Evolutionary conservation across 37 sponge, comb jelly and placozoan species (phyloP).

Genomic region (Bolinopsis microptera): DNA sequence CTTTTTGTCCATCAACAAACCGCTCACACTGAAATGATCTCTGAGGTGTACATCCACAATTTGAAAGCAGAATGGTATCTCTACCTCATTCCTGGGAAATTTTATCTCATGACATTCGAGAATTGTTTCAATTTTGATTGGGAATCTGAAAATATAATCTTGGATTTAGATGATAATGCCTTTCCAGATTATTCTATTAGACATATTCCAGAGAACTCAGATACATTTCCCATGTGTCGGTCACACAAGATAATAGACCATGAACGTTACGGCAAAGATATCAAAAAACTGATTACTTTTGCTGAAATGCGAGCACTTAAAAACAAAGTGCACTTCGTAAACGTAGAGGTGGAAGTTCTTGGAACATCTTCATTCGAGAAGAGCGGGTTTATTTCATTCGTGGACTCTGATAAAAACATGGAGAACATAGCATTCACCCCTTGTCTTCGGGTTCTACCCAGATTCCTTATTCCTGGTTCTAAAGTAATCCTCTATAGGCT

Average conservation of each 20-base stretch:
- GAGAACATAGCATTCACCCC: slow-evolving; percentile 29
- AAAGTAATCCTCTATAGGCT: not conserved
- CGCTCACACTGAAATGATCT: not conserved
- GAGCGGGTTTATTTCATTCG: not conserved
- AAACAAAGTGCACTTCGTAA: not conserved
- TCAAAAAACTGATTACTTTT: not conserved
- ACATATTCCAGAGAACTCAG: not conserved
- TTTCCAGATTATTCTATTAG: not conserved
- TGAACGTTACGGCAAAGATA: not conserved
- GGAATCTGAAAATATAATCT: not conserved
- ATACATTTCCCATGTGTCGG: not conserved
- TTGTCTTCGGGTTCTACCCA: not conserved
- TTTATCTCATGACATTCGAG: not conserved
- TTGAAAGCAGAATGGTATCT: not conserved
- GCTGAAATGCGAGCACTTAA: no score
- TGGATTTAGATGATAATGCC: not conserved
- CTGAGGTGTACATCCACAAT: not conserved
- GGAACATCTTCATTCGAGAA: not conserved
- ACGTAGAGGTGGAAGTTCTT: not conserved
- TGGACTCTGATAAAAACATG: not conserved
- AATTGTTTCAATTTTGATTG: no score
- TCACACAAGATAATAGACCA: not conserved
- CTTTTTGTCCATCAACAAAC: not conserved
- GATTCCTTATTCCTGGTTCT: not conserved
- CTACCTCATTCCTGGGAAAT: not conserved